Evolutionary conservation across 2,113 vertebrate species (phyloP), one percentile per base, ranked within the genome.

Genomic region (Hemichromis elongatus): DNA sequence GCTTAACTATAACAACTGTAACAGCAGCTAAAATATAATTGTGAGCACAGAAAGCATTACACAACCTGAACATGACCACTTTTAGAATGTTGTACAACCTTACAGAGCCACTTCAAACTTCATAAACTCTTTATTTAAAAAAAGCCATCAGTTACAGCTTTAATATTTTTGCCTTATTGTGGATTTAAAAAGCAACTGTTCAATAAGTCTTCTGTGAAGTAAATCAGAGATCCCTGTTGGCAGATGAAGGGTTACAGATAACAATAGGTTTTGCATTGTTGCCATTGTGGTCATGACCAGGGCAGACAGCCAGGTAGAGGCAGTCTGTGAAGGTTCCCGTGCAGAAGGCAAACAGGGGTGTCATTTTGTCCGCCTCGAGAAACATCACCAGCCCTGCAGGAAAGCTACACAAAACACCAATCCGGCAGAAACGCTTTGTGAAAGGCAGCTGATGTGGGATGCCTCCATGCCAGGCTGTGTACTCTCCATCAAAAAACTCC

Each of bases 391-490:
- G 55, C 2, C 97, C 97, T 2, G 96, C 97, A 0, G 91, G 81
- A 33, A 97, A 97, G 91, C 97, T 97, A 21, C 97, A 96, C 82
- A 98, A 95, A 59, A 98, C 50, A 2, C 97, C 97, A 0, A 98
- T 90, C 63, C 93, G 95, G 77, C 93, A 37, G 73, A 96, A 95
- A 26, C 13, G 66, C 53, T 90, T 92, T 1, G 91, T 85, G 75
- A 89, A 89, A 68, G 87, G 90, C 86, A 93, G 87, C 68, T 13
- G 96, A 92, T 90, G 94, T 79, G 93, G 89, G 19, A 87, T 94
- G 45, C 80, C 94, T 79, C 88, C 95, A 81, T 96, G 97, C 96
- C 63, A 96, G 28, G 87, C 96, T 50, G 97, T 97, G 82, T 97
- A 97, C 80, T 97, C 96, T 19, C 97, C 96, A 16, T 97, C 95